A percentile compares a stretch with the other conserved stretches of the same genome.
These are phyloP conservation scores for Heptranchias perlo DNA, from an alignment of 2,113 vertebrate species.

Conservation along the genomic window DNA sequence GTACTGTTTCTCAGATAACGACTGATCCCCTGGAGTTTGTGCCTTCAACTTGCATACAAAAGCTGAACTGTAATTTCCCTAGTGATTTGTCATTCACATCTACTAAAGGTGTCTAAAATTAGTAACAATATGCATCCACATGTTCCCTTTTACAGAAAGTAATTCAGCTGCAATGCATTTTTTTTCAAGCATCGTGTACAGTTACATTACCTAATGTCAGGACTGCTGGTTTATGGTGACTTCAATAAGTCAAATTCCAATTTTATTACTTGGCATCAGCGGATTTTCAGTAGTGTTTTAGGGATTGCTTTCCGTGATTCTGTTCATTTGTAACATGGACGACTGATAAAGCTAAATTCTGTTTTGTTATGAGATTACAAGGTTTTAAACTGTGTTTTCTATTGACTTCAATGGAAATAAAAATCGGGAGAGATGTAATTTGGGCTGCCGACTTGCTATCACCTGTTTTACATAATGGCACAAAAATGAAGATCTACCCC, in stretches of 20 bases:
- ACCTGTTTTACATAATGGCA: too few relatives aligned
- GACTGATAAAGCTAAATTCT: neutral
- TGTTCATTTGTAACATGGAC: neutral
- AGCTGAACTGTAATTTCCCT: neutral
- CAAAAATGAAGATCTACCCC: too few relatives aligned
- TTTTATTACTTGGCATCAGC: neutral
- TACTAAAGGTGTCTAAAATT: neutral
- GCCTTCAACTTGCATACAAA: neutral
- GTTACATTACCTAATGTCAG: neutral
- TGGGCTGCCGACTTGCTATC: too few relatives aligned
- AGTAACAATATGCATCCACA: neutral
- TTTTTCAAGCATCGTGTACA: neutral
- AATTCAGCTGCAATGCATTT: neutral
- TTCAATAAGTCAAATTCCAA: neutral
- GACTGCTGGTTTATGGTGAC: neutral
- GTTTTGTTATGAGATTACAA: neutral
- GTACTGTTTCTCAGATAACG: neutral
- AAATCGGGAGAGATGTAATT: too few relatives aligned
- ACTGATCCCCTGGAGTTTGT: neutral
- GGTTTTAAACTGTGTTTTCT: neutral
- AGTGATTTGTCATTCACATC: neutral
- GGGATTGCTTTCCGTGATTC: neutral
- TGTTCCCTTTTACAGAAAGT: neutral
- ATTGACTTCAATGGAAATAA: too few relatives aligned
- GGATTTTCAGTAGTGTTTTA: neutral